These are phyloP conservation scores for Macroglossus sobrinus DNA, from an alignment of 2,113 vertebrate species.

Conservation along the genomic window DNA sequence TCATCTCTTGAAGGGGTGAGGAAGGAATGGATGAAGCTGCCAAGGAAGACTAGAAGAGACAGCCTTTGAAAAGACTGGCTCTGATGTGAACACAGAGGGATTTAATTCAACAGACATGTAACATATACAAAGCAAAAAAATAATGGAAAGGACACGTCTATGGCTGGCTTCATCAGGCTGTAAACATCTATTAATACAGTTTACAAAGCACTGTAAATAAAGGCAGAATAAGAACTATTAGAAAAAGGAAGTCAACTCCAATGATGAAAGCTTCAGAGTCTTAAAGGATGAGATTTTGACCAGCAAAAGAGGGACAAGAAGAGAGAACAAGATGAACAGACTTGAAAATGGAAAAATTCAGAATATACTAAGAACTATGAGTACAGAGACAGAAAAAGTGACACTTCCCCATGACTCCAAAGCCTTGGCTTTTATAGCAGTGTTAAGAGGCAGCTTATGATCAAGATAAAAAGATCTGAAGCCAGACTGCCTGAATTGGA, in stretches of 20 bases:
- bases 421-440: neutral
- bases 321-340: neutral
- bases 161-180: neutral
- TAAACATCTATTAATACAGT: neutral
- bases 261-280: neutral
- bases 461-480: neutral
- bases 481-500: neutral
- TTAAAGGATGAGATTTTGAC: neutral
- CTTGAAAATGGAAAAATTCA: neutral
- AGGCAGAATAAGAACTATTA: neutral
- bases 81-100: neutral
- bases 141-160: neutral
- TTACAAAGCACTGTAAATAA: conserved; percentile 27
- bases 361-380: neutral
- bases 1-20: conserved; percentile 20
- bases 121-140: neutral
- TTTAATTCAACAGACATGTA: neutral
- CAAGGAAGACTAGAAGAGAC: neutral
- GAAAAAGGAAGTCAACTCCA: neutral
- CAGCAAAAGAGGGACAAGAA: neutral
- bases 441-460: neutral
- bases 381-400: neutral
- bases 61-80: neutral
- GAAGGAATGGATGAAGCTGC: conserved; percentile 24
- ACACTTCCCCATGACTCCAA: neutral